These are phyloP conservation scores for Hyperoodon ampullatus DNA, from an alignment of 2,113 vertebrate species.

Conservation along the genomic window DNA sequence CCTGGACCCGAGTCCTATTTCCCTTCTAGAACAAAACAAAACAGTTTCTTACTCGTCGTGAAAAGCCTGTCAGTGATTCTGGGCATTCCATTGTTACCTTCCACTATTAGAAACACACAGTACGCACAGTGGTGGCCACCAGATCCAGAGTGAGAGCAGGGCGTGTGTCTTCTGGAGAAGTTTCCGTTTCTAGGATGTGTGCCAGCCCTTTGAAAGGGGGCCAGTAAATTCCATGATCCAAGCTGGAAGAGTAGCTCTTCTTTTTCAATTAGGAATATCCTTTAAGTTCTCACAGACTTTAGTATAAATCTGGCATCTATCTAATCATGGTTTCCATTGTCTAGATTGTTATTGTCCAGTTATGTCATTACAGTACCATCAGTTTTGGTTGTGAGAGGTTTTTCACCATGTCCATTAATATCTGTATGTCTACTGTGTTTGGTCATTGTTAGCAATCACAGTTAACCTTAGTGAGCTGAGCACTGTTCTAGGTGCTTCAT, in stretches of 20 bases:
- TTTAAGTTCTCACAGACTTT: conserved; percentile 13
- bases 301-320: not conserved
- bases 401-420: not conserved
- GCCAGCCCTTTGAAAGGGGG: not conserved
- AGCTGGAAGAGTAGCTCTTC: not conserved
- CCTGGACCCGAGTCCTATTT: not conserved
- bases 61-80: not conserved
- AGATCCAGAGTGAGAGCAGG: not conserved
- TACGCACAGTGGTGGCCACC: not conserved
- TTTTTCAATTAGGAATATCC: not conserved
- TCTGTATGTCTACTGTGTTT: not conserved
- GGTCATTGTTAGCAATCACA: not conserved
- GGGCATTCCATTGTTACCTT: not conserved
- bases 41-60: not conserved
- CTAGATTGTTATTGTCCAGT: conserved; percentile 6
- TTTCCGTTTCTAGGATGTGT: not conserved
- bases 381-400: not conserved
- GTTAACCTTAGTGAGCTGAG: not conserved
- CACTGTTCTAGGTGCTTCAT: not conserved
- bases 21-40: not conserved
- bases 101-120: not conserved
- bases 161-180: not conserved
- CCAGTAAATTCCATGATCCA: not conserved
- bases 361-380: not conserved
- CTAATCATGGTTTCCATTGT: not conserved